Conservation (phyloP, 2,113 vertebrate genomes). For the Proterorhinus semilunaris region DNA sequence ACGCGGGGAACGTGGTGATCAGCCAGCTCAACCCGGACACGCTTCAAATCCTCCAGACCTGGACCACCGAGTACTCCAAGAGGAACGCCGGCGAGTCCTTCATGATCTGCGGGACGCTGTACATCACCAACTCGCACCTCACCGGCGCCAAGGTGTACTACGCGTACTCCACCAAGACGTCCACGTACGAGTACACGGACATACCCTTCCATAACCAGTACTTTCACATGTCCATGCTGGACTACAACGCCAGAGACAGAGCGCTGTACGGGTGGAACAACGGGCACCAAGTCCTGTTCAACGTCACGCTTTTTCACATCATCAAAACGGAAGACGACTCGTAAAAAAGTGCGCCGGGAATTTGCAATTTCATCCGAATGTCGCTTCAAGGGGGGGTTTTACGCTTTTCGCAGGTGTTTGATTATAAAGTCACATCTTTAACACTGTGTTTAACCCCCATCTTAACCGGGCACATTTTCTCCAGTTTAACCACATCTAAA, state of each 20-base stretch:
- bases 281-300: conserved; percentile 97
- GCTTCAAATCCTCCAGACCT: conserved; percentile 88
- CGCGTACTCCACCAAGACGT: conserved; percentile 94
- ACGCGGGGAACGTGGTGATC: conserved; percentile 97
- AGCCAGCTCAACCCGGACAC: conserved; percentile 91
- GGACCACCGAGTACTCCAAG: conserved; percentile 97
- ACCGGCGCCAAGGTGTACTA: conserved; percentile 99
- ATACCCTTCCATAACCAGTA: conserved; percentile 99
- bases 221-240: conserved; percentile 99
- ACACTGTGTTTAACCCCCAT: too few relatives aligned
- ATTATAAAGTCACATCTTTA: too few relatives aligned
- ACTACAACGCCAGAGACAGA: conserved; percentile 95
- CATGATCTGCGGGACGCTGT: conserved; percentile 98
- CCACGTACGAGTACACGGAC: conserved; percentile 95
- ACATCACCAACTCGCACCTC: conserved; percentile 96
- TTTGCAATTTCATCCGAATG: conserved; percentile 38
- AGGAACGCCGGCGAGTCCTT: conserved; percentile 97
- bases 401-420: too few relatives aligned
- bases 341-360: conserved; percentile 59
- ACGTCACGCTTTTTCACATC: conserved; percentile 97
- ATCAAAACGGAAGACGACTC: conserved; percentile 95
- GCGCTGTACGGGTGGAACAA: conserved; percentile 99
- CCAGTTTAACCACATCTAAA: too few relatives aligned
- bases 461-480: too few relatives aligned
- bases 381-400: neutral